These are phyloP conservation scores for Burhinus oedicnemus DNA, from an alignment of 2,113 vertebrate species.

Conservation along the genomic window DNA sequence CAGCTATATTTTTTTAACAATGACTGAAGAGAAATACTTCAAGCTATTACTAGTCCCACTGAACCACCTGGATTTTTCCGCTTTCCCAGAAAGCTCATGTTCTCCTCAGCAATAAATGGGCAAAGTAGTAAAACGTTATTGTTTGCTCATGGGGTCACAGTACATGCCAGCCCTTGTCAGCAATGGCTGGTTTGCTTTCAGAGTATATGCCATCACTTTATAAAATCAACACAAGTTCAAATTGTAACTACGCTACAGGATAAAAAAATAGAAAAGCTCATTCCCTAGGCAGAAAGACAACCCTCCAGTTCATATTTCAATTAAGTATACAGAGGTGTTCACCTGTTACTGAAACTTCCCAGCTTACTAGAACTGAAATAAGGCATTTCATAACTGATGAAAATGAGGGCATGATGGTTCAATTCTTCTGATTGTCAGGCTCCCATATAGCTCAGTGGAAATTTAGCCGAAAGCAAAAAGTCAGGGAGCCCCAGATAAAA, in stretches of 20 bases:
- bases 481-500: not conserved
- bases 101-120: not conserved
- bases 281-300: not conserved
- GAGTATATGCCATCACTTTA: not conserved
- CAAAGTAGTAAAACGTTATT: not conserved
- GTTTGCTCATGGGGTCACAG: not conserved
- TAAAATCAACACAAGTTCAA: not conserved
- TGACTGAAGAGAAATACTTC: not conserved
- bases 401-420: not conserved
- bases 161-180: not conserved
- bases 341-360: not conserved
- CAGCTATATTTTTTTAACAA: not conserved
- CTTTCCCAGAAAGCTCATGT: not conserved
- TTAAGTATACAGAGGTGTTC: not conserved
- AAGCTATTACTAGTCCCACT: not conserved
- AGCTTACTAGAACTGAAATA: not conserved
- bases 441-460: not conserved
- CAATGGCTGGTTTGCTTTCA: not conserved
- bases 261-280: not conserved
- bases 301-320: not conserved
- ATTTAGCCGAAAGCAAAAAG: conserved; percentile 7
- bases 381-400: not conserved
- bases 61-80: not conserved
- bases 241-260: not conserved
- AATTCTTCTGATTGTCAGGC: not conserved